Base-by-base conservation (phyloP, 2,888 invertebrate genomes). In the Drosophila kokeensis region DNA sequence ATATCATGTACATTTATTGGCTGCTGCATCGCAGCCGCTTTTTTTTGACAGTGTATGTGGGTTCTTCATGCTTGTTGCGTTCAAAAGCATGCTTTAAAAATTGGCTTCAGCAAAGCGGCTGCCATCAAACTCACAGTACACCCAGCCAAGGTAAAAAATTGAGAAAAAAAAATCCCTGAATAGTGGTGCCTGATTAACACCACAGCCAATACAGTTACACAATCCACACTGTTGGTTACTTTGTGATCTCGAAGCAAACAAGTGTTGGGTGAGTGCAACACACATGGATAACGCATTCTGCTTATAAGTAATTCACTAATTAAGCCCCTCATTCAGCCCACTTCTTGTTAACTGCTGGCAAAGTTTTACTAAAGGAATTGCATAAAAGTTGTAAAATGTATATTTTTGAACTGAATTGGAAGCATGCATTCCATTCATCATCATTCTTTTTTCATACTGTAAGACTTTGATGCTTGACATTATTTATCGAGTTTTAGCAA, bases 11-110 rank as follows among this genome's bases (percentile, higher is more conserved):
- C 6, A 13, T 7, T 21, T 21, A 45, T 45, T 21, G 45, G 45
- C 13, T 15, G 7, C 7, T 30, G 30, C 30, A 30, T 30, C 30
- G 30, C 2, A 10, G 10, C 30, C 30, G 30, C 10, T 32, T 32
- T 10, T 30, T 50, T 50, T 5, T 30, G n/a, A 30, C 50, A 55
- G 54, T 55, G 57, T 59, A 49, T 50, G 65, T 55, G 49, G 58
- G 32, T 29, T 54, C 49, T 78, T 79, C 54, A 75, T 76, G 87
- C 84, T 75, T 73, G 73, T 76, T 83, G 82, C 79, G 72, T 77
- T 68, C 75, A 70, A 82, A 81, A 83, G 85, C 58, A 61, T 79
- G 83, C 79, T 81, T 75, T 83, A 79, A 82, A 83, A 75, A 70
- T 79, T 85, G 67, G 67, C 73, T 69, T 57, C 65, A 55, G 57